Percentiles rank a stretch among this genome's conserved stretches.
These are phyloP conservation scores for Platyscapa corneri DNA, from an alignment of 1,140 invertebrate species.

Conservation along the genomic window DNA sequence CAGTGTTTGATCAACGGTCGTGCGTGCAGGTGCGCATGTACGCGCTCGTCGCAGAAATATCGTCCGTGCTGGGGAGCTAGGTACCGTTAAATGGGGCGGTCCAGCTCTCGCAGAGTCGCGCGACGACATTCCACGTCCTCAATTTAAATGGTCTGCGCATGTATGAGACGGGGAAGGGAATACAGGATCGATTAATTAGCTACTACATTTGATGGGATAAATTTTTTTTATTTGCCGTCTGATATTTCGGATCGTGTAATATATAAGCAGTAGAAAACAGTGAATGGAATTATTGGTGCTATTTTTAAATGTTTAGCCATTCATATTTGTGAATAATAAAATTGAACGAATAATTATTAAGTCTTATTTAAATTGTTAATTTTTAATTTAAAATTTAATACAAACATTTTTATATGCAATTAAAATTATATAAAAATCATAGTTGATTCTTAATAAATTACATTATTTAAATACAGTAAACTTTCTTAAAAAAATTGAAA, in stretches of 20 bases:
- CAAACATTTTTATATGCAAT: too few species aligned
- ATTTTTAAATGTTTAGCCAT: background rate
- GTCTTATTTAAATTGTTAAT: too few species aligned
- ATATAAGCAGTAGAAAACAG: background rate
- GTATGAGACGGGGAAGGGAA: background rate
- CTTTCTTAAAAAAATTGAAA: too few species aligned
- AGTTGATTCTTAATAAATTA: too few species aligned
- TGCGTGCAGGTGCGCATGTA: background rate
- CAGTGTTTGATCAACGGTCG: background rate
- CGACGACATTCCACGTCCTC: slow-evolving; percentile 42
- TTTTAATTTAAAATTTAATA: too few species aligned
- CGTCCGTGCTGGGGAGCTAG: background rate
- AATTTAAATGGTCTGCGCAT: slow-evolving; percentile 24
- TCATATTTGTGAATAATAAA: too few species aligned
- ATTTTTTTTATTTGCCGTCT: background rate
- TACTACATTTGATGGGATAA: background rate
- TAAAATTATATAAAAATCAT: too few species aligned
- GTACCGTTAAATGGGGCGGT: slow-evolving; percentile 34
- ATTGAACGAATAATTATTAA: too few species aligned
- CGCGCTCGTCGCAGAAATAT: slow-evolving; percentile 1
- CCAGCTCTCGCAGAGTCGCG: background rate
- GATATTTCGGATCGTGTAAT: background rate
- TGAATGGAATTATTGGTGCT: background rate
- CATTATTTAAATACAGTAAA: too few species aligned
- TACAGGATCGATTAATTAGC: slow-evolving; percentile 23